These are phyloP conservation scores for Aptenodytes forsteri DNA, from an alignment of 2,113 vertebrate genomes.

Conservation along the genomic window DNA sequence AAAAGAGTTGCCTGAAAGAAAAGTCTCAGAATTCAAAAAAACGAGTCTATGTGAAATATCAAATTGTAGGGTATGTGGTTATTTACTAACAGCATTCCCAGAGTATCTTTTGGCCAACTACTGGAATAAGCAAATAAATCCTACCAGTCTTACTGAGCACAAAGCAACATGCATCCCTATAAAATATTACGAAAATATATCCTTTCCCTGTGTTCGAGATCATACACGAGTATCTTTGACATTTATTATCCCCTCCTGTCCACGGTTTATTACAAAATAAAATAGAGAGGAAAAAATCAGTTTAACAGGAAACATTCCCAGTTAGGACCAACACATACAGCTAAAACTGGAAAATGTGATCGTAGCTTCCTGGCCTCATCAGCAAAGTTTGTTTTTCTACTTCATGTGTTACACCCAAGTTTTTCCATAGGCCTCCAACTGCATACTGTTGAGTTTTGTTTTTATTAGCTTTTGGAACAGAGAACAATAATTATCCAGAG, in stretches of 20 bases:
- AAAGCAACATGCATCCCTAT: background rate
- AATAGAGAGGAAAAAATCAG: background rate
- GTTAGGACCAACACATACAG: background rate
- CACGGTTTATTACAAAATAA: background rate
- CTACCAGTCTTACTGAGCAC: background rate
- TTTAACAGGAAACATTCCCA: constrained; percentile 28
- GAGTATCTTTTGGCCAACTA: background rate
- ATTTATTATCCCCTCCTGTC: background rate
- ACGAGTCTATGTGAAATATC: background rate
- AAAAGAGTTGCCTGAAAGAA: background rate
- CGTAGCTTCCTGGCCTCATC: constrained; percentile 24
- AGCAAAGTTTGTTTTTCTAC: constrained; percentile 57
- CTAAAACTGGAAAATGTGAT: constrained; percentile 73
- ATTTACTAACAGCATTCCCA: background rate
- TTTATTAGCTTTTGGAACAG: constrained; percentile 63
- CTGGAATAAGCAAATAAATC: background rate
- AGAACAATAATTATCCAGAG: constrained; percentile 42
- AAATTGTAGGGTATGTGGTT: background rate
- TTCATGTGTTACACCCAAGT: constrained; percentile 61
- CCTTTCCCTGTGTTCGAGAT: background rate
- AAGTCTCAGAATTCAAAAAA: background rate
- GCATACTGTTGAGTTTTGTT: constrained; percentile 53
- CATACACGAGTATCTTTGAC: background rate
- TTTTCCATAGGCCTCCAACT: constrained; percentile 58
- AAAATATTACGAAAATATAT: background rate